Percentiles rank a stretch among this genome's conserved stretches.
Evolutionary conservation across 1,140 invertebrate species (phyloP).

Genomic region (Chelonus insularis): DNA sequence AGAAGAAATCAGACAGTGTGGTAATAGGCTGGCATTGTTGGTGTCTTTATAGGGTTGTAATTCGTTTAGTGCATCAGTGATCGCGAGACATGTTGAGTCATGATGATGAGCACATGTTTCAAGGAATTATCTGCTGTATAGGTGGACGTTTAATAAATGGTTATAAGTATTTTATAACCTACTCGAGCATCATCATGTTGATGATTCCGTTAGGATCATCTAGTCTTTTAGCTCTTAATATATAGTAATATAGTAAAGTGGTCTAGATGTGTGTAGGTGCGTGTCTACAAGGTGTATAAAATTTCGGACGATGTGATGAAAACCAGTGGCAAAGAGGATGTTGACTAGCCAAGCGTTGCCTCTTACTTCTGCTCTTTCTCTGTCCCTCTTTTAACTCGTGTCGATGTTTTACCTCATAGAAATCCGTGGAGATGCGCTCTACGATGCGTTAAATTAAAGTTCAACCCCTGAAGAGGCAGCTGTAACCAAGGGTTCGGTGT

Average conservation of each 20-base stretch:
- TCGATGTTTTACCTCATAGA: conserved; percentile 25
- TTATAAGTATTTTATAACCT: no score
- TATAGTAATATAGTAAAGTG: no score
- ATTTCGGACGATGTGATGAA: not conserved
- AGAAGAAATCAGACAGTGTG: not conserved
- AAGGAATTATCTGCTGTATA: no score
- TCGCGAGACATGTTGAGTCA: conserved; percentile 7
- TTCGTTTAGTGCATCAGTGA: conserved; percentile 4
- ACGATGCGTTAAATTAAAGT: conserved; percentile 60
- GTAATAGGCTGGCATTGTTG: conserved; percentile 7
- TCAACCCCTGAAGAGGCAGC: conserved; percentile 39
- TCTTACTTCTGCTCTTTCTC: conserved; percentile 24
- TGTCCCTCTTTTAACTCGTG: conserved; percentile 23
- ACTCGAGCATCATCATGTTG: no score
- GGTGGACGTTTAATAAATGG: no score
- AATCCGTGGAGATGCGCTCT: conserved; percentile 35
- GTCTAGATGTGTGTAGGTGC: no score
- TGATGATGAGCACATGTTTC: conserved; percentile 2
- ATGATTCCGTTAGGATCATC: no score
- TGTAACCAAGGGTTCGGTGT: conserved; percentile 15
- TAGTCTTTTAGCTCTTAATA: no score
- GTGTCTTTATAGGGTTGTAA: conserved; percentile 4
- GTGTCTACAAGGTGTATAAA: no score
- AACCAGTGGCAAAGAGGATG: conserved; percentile 5
- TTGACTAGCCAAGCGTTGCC: conserved; percentile 19